phyloP scores from a whole-genome alignment of 2,797 vertebrate genomes.

The Anguilla megastoma region DNA sequence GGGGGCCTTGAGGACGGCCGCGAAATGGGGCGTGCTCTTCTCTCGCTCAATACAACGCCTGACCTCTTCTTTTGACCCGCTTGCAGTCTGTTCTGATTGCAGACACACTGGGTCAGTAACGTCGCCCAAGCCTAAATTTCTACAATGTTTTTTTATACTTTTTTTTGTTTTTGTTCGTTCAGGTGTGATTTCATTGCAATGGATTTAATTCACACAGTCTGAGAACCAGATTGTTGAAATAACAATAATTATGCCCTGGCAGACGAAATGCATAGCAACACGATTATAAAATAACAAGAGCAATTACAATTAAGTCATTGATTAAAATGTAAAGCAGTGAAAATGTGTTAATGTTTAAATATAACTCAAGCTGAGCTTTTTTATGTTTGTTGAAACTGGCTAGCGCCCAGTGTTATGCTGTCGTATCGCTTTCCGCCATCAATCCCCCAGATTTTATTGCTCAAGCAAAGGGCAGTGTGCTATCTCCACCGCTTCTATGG shows the following conservation, averaged over 20 bases:
- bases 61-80: conserved; percentile 15
- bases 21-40: neutral
- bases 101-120: neutral
- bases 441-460: neutral
- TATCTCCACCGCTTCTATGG: neutral
- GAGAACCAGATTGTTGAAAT: neutral
- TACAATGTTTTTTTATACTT: neutral
- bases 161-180: neutral
- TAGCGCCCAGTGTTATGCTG: neutral
- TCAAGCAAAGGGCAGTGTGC: neutral
- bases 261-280: neutral
- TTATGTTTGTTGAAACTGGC: neutral
- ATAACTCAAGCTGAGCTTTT: neutral
- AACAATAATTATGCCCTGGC: neutral
- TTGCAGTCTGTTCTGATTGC: neutral
- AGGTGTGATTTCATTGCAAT: neutral
- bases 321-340: neutral
- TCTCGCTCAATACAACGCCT: neutral
- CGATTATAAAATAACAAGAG: neutral
- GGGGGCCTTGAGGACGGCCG: neutral
- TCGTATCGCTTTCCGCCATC: neutral
- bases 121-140: neutral
- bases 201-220: neutral
- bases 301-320: neutral
- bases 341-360: neutral